Evolutionary conservation across 2,888 invertebrate species (phyloP).

Genomic region (Eilema depressum): DNA sequence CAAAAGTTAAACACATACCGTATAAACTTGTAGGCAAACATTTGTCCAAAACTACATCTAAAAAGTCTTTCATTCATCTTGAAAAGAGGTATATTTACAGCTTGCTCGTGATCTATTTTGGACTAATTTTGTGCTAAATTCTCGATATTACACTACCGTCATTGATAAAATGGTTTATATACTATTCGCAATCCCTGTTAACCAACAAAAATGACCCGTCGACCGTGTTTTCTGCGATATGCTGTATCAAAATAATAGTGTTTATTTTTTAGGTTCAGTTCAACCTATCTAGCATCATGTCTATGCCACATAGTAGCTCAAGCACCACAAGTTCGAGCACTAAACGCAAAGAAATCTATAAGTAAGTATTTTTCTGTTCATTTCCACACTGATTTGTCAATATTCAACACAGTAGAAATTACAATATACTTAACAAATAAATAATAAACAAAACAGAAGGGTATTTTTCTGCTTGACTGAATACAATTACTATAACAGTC

Average conservation of each 20-base stretch:
- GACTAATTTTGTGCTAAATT: slow-evolving; percentile 23
- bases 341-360: slow-evolving; percentile 85
- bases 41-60: slow-evolving; percentile 18
- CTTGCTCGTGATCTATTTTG: slow-evolving; percentile 29
- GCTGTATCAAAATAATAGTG: not conserved
- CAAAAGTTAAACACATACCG: slow-evolving; percentile 24
- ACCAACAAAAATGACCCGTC: no score
- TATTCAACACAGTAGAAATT: no score
- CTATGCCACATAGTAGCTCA: slow-evolving; percentile 85
- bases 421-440: not conserved
- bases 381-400: not conserved
- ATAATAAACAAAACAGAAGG: not conserved
- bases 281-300: slow-evolving; percentile 62
- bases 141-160: slow-evolving; percentile 17
- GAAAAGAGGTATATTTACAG: slow-evolving; percentile 31
- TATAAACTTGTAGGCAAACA: slow-evolving; percentile 9
- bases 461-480: not conserved
- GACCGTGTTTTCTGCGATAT: not conserved
- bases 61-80: slow-evolving; percentile 12
- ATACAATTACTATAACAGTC: not conserved
- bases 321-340: slow-evolving; percentile 83
- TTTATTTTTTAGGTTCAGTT: slow-evolving; percentile 29
- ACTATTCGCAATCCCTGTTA: not conserved
- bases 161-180: not conserved
- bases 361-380: slow-evolving; percentile 63